phyloP scores from a whole-genome alignment of 2,888 invertebrate species.

The Ischnura elegans region DNA sequence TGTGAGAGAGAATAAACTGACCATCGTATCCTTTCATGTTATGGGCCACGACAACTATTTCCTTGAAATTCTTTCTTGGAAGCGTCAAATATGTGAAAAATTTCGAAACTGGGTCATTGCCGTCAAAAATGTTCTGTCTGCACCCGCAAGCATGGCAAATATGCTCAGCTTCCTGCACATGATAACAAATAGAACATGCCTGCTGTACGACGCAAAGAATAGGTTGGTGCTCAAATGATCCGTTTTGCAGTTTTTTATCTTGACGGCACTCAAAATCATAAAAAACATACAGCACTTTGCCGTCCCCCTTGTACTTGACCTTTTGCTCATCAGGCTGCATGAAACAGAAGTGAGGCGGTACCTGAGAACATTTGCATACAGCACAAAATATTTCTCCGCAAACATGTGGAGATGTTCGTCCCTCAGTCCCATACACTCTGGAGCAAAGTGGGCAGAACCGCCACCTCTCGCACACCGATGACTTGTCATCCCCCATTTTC shows the following conservation, averaged over 20 bases:
- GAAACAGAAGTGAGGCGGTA: neutral
- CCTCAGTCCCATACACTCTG: neutral
- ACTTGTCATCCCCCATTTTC: neutral
- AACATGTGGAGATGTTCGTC: neutral
- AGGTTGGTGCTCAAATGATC: neutral
- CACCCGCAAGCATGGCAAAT: neutral
- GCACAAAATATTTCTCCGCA: slow-evolving; percentile 29
- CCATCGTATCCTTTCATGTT: neutral
- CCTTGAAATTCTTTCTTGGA: neutral
- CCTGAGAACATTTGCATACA: neutral
- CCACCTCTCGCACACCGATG: neutral
- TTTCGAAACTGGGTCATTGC: neutral
- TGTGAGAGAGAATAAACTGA: neutral
- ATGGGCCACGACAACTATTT: neutral
- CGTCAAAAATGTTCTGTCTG: neutral
- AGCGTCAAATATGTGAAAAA: neutral
- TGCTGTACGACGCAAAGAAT: neutral
- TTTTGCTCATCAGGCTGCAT: neutral
- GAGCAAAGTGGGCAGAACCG: neutral
- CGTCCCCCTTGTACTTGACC: neutral
- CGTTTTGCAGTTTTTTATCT: neutral
- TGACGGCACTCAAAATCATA: slow-evolving; percentile 53
- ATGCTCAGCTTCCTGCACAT: neutral
- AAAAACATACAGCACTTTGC: neutral
- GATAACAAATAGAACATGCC: neutral